A percentile compares a stretch with the other conserved stretches of the same genome.
These are phyloP conservation scores for Drusus annulatus DNA, from an alignment of 1,140 invertebrate species.

Conservation along the genomic window DNA sequence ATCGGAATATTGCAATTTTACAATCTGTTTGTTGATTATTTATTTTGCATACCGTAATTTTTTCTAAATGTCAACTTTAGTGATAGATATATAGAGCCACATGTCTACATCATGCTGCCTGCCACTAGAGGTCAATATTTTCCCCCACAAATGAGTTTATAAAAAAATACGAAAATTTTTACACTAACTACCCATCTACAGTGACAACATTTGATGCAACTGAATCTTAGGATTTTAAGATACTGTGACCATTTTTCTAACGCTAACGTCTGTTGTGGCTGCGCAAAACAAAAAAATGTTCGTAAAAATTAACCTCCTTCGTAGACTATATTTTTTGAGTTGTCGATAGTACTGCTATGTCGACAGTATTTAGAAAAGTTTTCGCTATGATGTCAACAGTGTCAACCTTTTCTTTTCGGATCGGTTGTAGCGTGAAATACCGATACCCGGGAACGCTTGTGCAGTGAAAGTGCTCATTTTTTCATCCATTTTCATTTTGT, in stretches of 20 bases:
- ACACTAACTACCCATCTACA: not conserved
- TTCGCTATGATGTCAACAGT: no score
- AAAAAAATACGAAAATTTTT: not conserved
- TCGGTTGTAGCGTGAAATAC: no score
- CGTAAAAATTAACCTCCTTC: slow-evolving; percentile 45
- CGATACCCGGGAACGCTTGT: no score
- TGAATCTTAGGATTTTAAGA: not conserved
- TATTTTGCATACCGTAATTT: not conserved
- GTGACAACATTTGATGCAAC: not conserved
- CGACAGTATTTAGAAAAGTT: no score
- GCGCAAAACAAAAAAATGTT: not conserved
- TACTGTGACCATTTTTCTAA: not conserved
- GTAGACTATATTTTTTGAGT: not conserved
- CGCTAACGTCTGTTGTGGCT: not conserved
- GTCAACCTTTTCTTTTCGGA: no score
- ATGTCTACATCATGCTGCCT: slow-evolving; percentile 45
- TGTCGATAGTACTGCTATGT: no score
- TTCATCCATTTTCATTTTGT: no score
- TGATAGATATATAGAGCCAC: slow-evolving; percentile 45
- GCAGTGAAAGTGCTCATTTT: no score
- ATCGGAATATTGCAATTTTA: not conserved
- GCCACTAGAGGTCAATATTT: slow-evolving; percentile 50
- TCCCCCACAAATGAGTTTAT: not conserved
- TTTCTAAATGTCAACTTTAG: slow-evolving; percentile 34
- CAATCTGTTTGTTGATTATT: not conserved